Evolutionary conservation across 2,797 vertebrate genomes (phyloP).

Genomic region (Melanotaenia nigrans): DNA sequence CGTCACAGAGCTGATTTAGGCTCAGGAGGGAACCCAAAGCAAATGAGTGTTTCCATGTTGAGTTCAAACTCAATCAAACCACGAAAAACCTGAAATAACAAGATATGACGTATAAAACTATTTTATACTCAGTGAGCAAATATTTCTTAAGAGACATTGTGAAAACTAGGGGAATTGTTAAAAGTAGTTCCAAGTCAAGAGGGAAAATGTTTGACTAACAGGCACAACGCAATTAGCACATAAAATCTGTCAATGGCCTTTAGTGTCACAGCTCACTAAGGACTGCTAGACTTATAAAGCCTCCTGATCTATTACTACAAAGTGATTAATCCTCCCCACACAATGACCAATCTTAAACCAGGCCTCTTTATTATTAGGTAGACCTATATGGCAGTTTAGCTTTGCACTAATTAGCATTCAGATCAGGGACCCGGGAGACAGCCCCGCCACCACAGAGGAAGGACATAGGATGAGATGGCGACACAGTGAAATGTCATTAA

Average conservation of each 20-base stretch:
- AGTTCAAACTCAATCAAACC: conserved; percentile 42
- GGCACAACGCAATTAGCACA: conserved; percentile 77
- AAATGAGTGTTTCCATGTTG: conserved; percentile 30
- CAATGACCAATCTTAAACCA: conserved; percentile 76
- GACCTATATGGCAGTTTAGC: conserved; percentile 66
- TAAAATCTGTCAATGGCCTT: conserved; percentile 74
- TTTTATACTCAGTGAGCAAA: conserved; percentile 17
- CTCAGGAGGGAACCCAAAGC: conserved; percentile 55
- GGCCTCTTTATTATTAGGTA: conserved; percentile 74
- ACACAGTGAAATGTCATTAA: conserved; percentile 96
- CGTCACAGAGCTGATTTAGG: conserved; percentile 56
- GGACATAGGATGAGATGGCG: conserved; percentile 91
- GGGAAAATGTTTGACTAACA: conserved; percentile 63
- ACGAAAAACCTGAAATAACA: conserved; percentile 34
- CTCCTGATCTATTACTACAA: conserved; percentile 78
- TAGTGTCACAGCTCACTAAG: conserved; percentile 63
- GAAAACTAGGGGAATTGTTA: conserved; percentile 43
- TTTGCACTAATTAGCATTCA: conserved; percentile 92
- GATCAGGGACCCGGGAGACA: conserved; percentile 84
- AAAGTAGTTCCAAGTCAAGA: conserved; percentile 51
- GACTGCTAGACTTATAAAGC: conserved; percentile 67
- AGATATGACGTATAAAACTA: conserved; percentile 5
- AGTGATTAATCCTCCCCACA: conserved; percentile 79
- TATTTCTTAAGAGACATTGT: conserved; percentile 34
- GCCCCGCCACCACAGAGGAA: conserved; percentile 83